Evolutionary conservation across 2,888 invertebrate species (phyloP).

Genomic region (Thelaira solivaga): DNA sequence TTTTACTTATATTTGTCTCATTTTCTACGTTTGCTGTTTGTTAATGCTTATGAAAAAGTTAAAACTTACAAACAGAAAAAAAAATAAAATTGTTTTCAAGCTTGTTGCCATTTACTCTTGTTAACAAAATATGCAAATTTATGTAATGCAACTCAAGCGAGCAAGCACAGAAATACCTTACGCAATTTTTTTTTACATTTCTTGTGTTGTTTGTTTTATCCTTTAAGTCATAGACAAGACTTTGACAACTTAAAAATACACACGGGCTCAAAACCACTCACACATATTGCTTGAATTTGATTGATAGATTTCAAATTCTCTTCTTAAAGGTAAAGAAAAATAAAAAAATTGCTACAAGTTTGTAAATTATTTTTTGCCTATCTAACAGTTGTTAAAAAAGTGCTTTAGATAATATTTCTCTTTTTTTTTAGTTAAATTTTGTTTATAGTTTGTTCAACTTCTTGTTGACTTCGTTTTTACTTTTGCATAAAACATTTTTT

Average conservation of each 20-base stretch:
- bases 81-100: conserved; percentile 33
- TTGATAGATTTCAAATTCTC: conserved; percentile 62
- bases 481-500: conserved; percentile 18
- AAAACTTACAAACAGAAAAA: conserved; percentile 49
- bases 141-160: conserved; percentile 48
- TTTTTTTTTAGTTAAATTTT: conserved; percentile 19
- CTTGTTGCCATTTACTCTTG: conserved; percentile 50
- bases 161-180: conserved; percentile 39
- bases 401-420: conserved; percentile 15
- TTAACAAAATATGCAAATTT: conserved; percentile 62
- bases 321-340: conserved; percentile 19
- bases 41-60: conserved; percentile 5
- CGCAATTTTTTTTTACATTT: conserved; percentile 39
- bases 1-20: conserved; percentile 35
- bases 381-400: conserved; percentile 43
- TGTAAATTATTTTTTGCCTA: conserved; percentile 41
- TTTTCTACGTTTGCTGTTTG: conserved; percentile 42
- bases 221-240: conserved; percentile 36
- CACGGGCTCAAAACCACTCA: conserved; percentile 19
- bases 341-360: conserved; percentile 56
- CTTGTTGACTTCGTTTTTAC: conserved; percentile 16
- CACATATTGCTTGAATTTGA: conserved; percentile 49
- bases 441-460: conserved; percentile 10
- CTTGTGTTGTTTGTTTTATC: conserved; percentile 21
- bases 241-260: conserved; percentile 39